These are phyloP conservation scores for Drosophila tani DNA, from an alignment of 1,140 invertebrate genomes.

Conservation along the genomic window DNA sequence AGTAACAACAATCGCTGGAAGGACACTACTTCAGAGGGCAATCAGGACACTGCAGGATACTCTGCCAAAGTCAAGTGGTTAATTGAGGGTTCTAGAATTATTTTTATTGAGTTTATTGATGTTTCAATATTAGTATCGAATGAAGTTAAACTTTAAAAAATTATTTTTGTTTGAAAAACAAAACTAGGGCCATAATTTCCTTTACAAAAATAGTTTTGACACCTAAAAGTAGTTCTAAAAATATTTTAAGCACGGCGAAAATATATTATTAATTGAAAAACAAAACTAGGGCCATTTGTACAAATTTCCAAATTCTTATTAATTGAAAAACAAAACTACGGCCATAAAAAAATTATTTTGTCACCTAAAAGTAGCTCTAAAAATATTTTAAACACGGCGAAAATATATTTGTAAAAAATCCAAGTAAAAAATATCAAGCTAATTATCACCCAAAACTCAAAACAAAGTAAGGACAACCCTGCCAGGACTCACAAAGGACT, in stretches of 20 bases:
- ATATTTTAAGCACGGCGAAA: too few species aligned
- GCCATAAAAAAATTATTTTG: not conserved
- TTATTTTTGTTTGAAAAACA: too few species aligned
- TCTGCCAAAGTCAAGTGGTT: constrained; percentile 10
- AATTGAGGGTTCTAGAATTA: not conserved
- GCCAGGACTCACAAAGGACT: constrained; percentile 9
- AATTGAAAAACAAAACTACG: too few species aligned
- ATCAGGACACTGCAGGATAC: constrained; percentile 20
- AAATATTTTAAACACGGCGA: too few species aligned
- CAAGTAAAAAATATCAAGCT: not conserved
- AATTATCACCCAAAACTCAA: not conserved
- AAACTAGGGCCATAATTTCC: not conserved
- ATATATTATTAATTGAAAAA: too few species aligned
- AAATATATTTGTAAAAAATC: too few species aligned
- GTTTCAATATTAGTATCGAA: not conserved
- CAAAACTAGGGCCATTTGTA: too few species aligned
- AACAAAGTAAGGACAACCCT: not conserved
- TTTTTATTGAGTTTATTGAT: not conserved
- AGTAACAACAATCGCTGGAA: constrained; percentile 34
- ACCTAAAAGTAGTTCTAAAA: not conserved
- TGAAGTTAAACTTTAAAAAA: too few species aligned
- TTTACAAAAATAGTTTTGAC: not conserved
- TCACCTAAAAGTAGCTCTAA: not conserved
- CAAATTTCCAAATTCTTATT: too few species aligned
- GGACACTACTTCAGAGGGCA: constrained; percentile 4